phyloP scores from a whole-genome alignment of 2,888 invertebrate genomes.

The Ephialtes manifestator region DNA sequence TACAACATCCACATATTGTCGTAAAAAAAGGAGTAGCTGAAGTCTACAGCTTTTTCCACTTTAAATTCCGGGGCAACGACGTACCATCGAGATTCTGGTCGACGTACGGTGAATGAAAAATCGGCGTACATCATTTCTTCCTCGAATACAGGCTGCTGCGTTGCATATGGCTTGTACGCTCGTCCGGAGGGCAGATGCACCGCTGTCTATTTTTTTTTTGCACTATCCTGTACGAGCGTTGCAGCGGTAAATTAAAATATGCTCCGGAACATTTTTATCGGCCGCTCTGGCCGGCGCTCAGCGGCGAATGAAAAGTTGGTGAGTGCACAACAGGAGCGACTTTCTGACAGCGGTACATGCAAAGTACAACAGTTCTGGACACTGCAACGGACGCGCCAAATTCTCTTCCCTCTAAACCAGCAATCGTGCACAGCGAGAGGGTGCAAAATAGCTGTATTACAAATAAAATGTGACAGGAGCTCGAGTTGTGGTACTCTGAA shows the following conservation, averaged over 20 bases:
- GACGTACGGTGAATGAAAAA: conserved; percentile 55
- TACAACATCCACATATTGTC: conserved; percentile 7
- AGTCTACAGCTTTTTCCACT: conserved; percentile 12
- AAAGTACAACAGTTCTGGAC: neutral
- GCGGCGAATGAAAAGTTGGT: conserved; percentile 11
- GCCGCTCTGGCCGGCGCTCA: neutral
- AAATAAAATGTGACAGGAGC: conserved; percentile 58
- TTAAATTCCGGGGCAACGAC: conserved; percentile 29
- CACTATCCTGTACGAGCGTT: conserved; percentile 5
- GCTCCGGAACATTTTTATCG: conserved; percentile 57
- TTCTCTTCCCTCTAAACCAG: neutral
- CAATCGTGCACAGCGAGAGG: conserved; percentile 16
- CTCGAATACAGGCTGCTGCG: neutral
- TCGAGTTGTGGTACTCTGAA: conserved; percentile 49
- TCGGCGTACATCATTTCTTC: conserved; percentile 49
- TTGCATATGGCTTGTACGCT: neutral
- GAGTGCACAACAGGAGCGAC: neutral
- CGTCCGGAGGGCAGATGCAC: neutral
- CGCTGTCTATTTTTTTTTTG: conserved; percentile 6
- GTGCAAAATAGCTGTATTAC: conserved; percentile 55
- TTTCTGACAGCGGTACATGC: conserved; percentile 6
- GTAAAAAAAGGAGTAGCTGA: neutral
- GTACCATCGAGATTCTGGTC: conserved; percentile 22
- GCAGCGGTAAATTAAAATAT: conserved; percentile 53
- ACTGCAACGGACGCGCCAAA: conserved; percentile 1